Conservation (phyloP, 2,888 invertebrate species). For the Nomada hirtipes region DNA sequence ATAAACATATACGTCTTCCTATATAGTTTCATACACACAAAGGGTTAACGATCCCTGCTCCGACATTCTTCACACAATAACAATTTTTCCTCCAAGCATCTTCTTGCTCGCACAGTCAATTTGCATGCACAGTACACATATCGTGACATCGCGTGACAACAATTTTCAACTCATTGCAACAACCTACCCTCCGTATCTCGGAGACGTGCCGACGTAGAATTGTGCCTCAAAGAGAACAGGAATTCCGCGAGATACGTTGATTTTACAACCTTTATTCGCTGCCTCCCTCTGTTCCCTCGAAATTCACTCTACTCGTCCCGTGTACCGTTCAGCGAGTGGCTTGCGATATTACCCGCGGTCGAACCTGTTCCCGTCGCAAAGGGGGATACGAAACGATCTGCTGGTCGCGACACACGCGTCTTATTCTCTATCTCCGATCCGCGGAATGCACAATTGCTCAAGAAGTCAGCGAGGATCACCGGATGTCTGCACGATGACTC, state of each 20-base stretch:
- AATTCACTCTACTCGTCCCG: constrained; percentile 13
- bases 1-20: no score
- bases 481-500: constrained; percentile 74
- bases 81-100: no score
- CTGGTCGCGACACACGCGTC: constrained; percentile 31
- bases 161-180: background rate
- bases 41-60: no score
- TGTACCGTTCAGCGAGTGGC: constrained; percentile 33
- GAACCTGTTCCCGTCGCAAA: constrained; percentile 48
- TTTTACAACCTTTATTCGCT: constrained; percentile 24
- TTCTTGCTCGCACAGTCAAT: background rate
- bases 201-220: background rate
- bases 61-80: no score
- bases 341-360: constrained; percentile 37
- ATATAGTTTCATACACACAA: no score
- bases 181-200: background rate
- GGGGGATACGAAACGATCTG: constrained; percentile 21
- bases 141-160: background rate
- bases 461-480: constrained; percentile 63
- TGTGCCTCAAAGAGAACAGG: background rate
- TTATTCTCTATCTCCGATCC: constrained; percentile 41
- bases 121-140: background rate
- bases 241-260: background rate
- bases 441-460: constrained; percentile 56
- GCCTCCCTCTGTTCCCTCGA: background rate